These are phyloP conservation scores for Mactra quadrangularis DNA, from an alignment of 1,140 invertebrate species.

Conservation along the genomic window DNA sequence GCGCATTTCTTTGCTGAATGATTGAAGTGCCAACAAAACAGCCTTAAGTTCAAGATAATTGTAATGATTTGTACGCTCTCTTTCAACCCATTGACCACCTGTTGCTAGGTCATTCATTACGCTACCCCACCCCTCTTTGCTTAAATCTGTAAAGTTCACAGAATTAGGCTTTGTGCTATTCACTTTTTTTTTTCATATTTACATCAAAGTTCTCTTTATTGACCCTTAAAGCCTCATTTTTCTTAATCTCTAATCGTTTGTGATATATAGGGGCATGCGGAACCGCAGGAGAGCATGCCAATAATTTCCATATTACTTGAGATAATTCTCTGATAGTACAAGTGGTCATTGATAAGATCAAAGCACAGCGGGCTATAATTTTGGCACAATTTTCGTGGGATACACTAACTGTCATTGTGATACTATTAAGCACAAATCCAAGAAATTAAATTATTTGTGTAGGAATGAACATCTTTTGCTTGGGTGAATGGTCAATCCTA, in stretches of 20 bases:
- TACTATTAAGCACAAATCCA: too few relatives aligned
- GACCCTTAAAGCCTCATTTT: conserved; percentile 51
- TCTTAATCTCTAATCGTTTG: too few relatives aligned
- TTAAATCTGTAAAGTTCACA: too few relatives aligned
- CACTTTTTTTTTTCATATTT: conserved; percentile 18
- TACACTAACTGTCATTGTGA: background rate
- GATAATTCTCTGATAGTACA: too few relatives aligned
- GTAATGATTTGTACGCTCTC: background rate
- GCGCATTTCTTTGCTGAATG: too few relatives aligned
- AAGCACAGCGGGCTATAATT: background rate
- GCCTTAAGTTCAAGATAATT: background rate
- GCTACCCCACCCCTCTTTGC: background rate
- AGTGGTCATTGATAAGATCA: background rate
- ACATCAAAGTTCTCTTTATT: conserved; percentile 51
- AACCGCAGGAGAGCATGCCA: too few relatives aligned
- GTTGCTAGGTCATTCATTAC: background rate
- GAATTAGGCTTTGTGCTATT: background rate
- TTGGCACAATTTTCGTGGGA: background rate
- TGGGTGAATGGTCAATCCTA: too few relatives aligned
- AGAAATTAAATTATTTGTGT: too few relatives aligned
- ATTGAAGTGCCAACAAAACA: too few relatives aligned
- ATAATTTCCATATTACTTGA: conserved; percentile 43
- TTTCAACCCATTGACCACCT: conserved; percentile 28
- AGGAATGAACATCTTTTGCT: too few relatives aligned
- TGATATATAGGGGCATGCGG: too few relatives aligned